Evolutionary conservation across 2,888 invertebrate species (phyloP), one percentile per base, ranked within the genome.

Genomic region (Julus scanicus): DNA sequence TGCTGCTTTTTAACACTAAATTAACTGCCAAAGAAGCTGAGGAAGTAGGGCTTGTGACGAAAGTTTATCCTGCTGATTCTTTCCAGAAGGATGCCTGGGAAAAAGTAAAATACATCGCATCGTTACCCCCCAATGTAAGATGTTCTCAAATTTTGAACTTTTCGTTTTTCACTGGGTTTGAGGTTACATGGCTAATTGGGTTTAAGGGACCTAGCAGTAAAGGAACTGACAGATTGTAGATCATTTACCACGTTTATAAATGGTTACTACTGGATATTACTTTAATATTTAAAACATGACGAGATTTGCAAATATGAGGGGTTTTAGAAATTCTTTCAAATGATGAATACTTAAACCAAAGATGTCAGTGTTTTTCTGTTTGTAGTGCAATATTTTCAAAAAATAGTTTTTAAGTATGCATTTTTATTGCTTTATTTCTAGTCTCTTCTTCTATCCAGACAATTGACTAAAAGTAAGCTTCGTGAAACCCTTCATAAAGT

Each of bases 21-120:
- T 93, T 99, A 91, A 94, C 94, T 44, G 97, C 97, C 0, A 91
- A 93, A 88, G 97, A 98, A 93, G 99, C 98, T 0, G 93, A 94
- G 86, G 93, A 95, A 83, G 94, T 94, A 91, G 96, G 97, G 44
- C 95, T 99, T 88, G 94, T 98, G 0, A 95, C 97, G 15, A 94
- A 95, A 91, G 93, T 98, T 17, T 95, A 96, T 90, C 95, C 95
- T 89, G 93, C 94, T 71, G 92, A 94, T 39, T 93, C 95, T 87
- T 92, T 96, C 87, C 93, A 95, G 87, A 92, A 92, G 92, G 90
- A 94, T 91, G 94, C 94, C 53, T 95, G 94, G 94, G 90, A 91
- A 3, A 91, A 91, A 88, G 89, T 94, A 4, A 89, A 92, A 48
- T 92, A 94, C 91, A 92, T 94, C 90, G 92, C 93, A 6, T 90